Percentiles rank a stretch among this genome's conserved stretches.
These are phyloP conservation scores for Cynoglossus semilaevis DNA, from an alignment of 2,113 vertebrate genomes.

Conservation along the genomic window DNA sequence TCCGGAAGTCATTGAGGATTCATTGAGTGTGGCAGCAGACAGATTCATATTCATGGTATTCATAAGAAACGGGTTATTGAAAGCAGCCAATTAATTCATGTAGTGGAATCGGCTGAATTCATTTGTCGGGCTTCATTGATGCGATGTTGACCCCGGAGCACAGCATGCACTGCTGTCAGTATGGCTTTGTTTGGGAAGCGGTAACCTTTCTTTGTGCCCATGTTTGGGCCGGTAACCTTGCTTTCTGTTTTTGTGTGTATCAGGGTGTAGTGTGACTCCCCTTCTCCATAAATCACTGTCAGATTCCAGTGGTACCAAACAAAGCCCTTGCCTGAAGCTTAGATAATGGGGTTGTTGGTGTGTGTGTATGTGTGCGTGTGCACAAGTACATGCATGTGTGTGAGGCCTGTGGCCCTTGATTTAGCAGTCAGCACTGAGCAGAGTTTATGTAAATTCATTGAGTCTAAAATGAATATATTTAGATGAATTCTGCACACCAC, in stretches of 20 bases:
- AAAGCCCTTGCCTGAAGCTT: slow-evolving; percentile 54
- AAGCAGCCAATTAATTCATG: slow-evolving; percentile 41
- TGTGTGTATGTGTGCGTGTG: slow-evolving; percentile 24
- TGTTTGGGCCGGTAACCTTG: slow-evolving; percentile 70
- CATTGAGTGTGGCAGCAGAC: slow-evolving; percentile 29
- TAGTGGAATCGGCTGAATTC: slow-evolving; percentile 37
- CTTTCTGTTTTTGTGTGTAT: slow-evolving; percentile 68
- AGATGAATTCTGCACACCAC: slow-evolving; percentile 69
- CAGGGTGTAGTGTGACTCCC: slow-evolving; percentile 68
- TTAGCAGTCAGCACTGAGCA: slow-evolving; percentile 49
- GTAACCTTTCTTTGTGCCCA: slow-evolving; percentile 66
- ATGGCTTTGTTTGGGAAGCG: slow-evolving; percentile 57
- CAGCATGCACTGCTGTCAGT: slow-evolving; percentile 48
- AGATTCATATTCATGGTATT: slow-evolving; percentile 55
- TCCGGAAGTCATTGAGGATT: slow-evolving; percentile 47
- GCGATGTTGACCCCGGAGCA: slow-evolving; percentile 58
- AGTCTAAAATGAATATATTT: slow-evolving; percentile 64
- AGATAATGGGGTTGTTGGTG: slow-evolving; percentile 59
- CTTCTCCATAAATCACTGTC: slow-evolving; percentile 75
- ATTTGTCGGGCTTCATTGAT: slow-evolving; percentile 39
- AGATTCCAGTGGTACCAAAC: slow-evolving; percentile 68
- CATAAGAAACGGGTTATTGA: slow-evolving; percentile 58
- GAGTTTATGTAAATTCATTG: slow-evolving; percentile 74
- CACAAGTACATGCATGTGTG: slow-evolving; percentile 25
- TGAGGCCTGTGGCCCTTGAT: slow-evolving; percentile 51